Base-by-base conservation (phyloP, 2,113 vertebrate genomes). In the Pycnonotus jocosus region DNA sequence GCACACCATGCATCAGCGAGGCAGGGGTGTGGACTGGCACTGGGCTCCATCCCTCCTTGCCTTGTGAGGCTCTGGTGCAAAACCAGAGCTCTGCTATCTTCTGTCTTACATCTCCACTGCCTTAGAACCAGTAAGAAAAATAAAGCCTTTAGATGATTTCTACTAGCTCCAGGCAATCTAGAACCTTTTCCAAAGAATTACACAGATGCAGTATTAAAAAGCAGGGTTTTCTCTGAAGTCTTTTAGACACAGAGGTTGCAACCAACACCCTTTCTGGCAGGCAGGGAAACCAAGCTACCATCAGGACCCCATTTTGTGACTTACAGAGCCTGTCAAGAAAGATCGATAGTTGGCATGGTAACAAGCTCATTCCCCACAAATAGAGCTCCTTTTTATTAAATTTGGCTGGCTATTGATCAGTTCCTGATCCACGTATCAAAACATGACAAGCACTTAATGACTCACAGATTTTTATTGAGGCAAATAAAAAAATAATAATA, bases 261-360 rank as follows among this genome's bases (percentile, higher is more conserved):
- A 15, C 86, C 57, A 11, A 58, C 74, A 69, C 62, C 44, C 19
- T 76, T 97, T 76, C 91, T 86, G 95, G 88, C 88, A 87, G 89
- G 88, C 74, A 93, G 68, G 54, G 95, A 95, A 83, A 64, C 38
- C 80, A 37, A 71, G 40, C 81, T 85, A 69, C 72, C 93, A 93
- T 93, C 95, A 96, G 94, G 90, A 84, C 73, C 94, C 91, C 95
- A 81, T 96, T 97, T 97, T 95, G 93, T n/a, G 45, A 97, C 94
- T 96, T 93, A 88, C 57, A 91, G 96, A 15, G 70, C 96, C 92
- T 95, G 97, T 96, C 95, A 95, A 95, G 66, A 61, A 89, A 96
- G 97, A 98, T 98, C 86, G 91, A 98, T 98, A 97, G 97, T 98
- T 98, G 98, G 97, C 98, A 98, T 98, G 96, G 97, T 96, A 98